Percentiles rank a stretch among this genome's conserved stretches.
These are phyloP conservation scores for Triplophysa siluroides DNA, from an alignment of 2,113 vertebrate species.

Conservation along the genomic window DNA sequence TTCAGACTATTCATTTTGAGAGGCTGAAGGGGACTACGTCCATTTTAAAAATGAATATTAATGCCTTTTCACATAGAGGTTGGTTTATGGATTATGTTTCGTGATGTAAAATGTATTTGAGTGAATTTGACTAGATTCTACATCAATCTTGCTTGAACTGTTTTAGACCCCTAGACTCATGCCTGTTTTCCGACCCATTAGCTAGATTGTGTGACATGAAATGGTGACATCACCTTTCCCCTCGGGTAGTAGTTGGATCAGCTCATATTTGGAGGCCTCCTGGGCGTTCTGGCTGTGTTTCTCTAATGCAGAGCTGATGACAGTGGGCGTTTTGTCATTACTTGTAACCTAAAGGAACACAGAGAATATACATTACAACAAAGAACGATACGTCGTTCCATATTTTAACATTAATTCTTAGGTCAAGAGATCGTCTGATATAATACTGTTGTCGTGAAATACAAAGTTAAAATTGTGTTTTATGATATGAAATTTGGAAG, in stretches of 20 bases:
- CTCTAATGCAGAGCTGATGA: slow-evolving; percentile 83
- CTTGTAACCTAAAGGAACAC: slow-evolving; percentile 80
- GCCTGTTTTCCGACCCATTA: too few species aligned
- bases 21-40: too few species aligned
- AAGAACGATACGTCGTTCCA: neutral
- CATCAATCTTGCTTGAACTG: too few species aligned
- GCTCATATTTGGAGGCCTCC: slow-evolving; percentile 77
- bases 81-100: too few species aligned
- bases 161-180: too few species aligned
- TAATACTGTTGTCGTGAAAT: slow-evolving; percentile 8
- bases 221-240: slow-evolving; percentile 78
- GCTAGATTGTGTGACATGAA: neutral
- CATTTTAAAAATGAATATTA: too few species aligned
- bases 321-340: slow-evolving; percentile 86
- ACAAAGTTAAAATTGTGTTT: neutral
- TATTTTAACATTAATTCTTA: neutral
- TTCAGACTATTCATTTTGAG: neutral
- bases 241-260: slow-evolving; percentile 85
- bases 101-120: too few species aligned
- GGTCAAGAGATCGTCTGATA: too few species aligned
- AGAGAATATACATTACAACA: slow-evolving; percentile 30
- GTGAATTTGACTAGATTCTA: too few species aligned
- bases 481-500: neutral
- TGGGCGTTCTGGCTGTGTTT: slow-evolving; percentile 83
- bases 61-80: too few species aligned